Evolutionary conservation across 2,113 vertebrate genomes (phyloP), one percentile per base, ranked within the genome.

Genomic region (Hippocampus comes): DNA sequence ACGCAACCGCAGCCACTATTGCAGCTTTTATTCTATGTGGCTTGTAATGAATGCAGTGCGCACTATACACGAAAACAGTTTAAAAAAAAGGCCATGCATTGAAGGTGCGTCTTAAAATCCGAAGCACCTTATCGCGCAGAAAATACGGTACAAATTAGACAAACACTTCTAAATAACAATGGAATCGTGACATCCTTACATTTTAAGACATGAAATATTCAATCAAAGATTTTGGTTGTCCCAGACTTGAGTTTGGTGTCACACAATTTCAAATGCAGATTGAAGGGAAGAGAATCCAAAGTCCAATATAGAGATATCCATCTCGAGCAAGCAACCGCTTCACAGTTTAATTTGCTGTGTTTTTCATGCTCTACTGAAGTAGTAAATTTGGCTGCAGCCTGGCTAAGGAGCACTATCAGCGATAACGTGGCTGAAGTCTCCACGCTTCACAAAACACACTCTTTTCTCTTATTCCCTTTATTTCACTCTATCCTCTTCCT

Each of bases 331-430:
- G 93, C 91, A 93, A 90, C 88, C 90, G 92, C 94, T 94, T 93
- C 93, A 94, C 94, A 92, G 91, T 95, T 94, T 96, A 95, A 97
- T 96, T 94, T 95, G 92, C 92, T 94, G 91, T 93, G 92, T 93
- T 95, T 95, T 95, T 95, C 94, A 94, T 94, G 95, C 95, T 97
- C 95, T 94, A 94, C 87, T 96, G 95, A 94, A 93, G 94, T 94
- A 96, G 92, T 94, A 96, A 98, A 97, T 95, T 94, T 91, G 87
- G 87, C 88, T 89, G 89, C 90, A 93, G 94, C 89, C 93, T 82
- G 87, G 91, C 93, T 88, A 89, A 86, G 93, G 92, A 93, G 94
- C 92, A 94, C 94, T 93, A 94, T 95, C 94, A 95, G 84, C 74
- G 93, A 96, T 95, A 96, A 96, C 88, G 88, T 89, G 93, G 94